Evolutionary conservation across 2,888 invertebrate genomes (phyloP).

Genomic region (Eristalinus sepulchralis): DNA sequence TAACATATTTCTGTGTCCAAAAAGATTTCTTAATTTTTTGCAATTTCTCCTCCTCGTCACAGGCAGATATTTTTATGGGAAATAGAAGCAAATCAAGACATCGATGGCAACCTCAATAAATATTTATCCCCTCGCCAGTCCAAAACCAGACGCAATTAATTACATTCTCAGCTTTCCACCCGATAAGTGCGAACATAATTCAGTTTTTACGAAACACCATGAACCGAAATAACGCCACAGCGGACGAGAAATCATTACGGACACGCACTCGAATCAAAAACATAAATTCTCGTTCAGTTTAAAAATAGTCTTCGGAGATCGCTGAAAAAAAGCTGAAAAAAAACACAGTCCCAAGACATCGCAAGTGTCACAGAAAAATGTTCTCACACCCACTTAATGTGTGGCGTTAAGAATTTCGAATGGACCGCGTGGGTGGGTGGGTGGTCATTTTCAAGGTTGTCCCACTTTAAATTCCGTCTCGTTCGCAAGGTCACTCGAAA

Average conservation of each 20-base stretch:
- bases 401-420: slow-evolving; percentile 8
- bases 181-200: neutral
- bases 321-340: no score
- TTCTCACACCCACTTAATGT: slow-evolving; percentile 19
- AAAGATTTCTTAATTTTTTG: no score
- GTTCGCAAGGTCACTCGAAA: slow-evolving; percentile 31
- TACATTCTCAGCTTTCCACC: neutral
- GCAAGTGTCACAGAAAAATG: slow-evolving; percentile 12
- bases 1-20: no score
- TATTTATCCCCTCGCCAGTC: neutral
- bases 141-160: neutral
- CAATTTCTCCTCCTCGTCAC: neutral
- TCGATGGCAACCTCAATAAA: neutral
- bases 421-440: neutral
- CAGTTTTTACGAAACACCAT: neutral
- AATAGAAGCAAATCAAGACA: neutral
- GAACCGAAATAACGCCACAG: neutral
- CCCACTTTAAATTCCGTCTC: slow-evolving; percentile 23
- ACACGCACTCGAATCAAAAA: neutral
- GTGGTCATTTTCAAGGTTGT: slow-evolving; percentile 32
- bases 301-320: neutral
- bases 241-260: neutral
- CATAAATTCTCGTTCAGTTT: neutral
- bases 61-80: neutral
- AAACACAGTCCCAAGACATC: neutral